Evolutionary conservation across 30 jellyfish, hydroid and myxozoan genomes (phyloP).

Genomic region (Hydra vulgaris): DNA sequence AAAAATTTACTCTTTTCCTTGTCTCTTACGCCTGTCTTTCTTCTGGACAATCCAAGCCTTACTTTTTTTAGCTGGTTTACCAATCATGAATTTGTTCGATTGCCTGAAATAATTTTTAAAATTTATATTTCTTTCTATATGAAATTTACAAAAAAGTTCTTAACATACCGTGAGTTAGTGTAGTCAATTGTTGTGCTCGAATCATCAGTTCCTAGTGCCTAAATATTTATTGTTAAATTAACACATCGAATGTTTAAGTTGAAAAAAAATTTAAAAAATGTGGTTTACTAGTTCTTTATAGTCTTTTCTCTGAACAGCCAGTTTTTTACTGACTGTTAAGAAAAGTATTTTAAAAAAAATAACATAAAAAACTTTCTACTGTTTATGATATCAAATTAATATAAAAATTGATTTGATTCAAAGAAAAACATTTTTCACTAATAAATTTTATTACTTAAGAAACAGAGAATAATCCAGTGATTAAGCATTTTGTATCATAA

Average conservation of each 20-base stretch:
- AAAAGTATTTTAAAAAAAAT: too few species aligned
- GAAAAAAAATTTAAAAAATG: neutral
- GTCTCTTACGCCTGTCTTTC: slow-evolving; percentile 68
- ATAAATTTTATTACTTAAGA: too few species aligned
- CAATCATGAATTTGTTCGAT: neutral
- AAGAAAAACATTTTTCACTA: too few species aligned
- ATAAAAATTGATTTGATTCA: too few species aligned
- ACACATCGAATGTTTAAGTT: neutral
- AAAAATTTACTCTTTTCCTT: slow-evolving; percentile 62
- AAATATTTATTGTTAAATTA: neutral
- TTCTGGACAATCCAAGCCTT: slow-evolving; percentile 74
- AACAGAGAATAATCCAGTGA: too few species aligned
- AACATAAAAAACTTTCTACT: too few species aligned
- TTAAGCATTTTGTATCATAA: too few species aligned
- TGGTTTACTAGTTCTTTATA: too few species aligned
- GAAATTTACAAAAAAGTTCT: neutral
- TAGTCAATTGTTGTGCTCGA: neutral
- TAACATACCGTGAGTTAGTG: neutral
- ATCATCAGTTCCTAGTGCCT: neutral
- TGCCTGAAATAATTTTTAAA: neutral
- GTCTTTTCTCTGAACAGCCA: too few species aligned
- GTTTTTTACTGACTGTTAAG: too few species aligned
- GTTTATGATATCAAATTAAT: too few species aligned
- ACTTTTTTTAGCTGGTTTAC: slow-evolving; percentile 66
- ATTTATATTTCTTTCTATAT: too few species aligned